A percentile compares a stretch with the other conserved stretches of the same genome.
Conservation (phyloP, 2,797 vertebrate species). For the Eulemur rubriventer region DNA sequence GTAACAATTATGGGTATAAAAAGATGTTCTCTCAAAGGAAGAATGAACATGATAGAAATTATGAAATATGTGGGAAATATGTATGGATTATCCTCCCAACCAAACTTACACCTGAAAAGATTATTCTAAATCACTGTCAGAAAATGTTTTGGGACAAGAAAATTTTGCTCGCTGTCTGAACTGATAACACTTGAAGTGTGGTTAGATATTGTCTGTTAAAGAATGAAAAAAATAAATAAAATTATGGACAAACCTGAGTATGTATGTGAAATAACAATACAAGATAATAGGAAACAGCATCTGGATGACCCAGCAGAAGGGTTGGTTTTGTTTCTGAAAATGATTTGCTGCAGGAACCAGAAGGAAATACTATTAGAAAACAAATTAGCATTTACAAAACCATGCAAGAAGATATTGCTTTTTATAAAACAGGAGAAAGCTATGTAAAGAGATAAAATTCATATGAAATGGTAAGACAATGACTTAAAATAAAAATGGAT, state of each 20-base stretch:
- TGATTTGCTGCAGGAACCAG: neutral
- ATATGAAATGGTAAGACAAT: neutral
- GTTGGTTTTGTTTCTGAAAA: slow-evolving; percentile 32
- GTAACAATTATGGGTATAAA: neutral
- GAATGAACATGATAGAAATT: neutral
- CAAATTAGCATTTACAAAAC: neutral
- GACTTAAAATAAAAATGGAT: neutral
- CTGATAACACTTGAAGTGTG: neutral
- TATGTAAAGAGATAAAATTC: neutral
- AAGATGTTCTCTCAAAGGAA: neutral
- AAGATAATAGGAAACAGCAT: neutral
- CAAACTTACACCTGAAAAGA: neutral
- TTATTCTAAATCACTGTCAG: neutral
- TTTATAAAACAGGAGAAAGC: neutral
- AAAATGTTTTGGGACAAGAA: neutral
- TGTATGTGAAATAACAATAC: neutral
- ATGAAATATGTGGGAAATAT: neutral
- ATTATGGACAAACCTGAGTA: neutral
- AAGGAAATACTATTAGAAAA: neutral
- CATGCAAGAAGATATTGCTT: neutral
- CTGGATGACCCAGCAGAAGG: neutral
- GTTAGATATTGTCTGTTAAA: neutral
- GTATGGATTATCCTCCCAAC: neutral
- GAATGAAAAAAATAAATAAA: neutral
- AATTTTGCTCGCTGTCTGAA: neutral